These are phyloP conservation scores for Glareola pratincola DNA, from an alignment of 2,113 vertebrate genomes.

Conservation along the genomic window DNA sequence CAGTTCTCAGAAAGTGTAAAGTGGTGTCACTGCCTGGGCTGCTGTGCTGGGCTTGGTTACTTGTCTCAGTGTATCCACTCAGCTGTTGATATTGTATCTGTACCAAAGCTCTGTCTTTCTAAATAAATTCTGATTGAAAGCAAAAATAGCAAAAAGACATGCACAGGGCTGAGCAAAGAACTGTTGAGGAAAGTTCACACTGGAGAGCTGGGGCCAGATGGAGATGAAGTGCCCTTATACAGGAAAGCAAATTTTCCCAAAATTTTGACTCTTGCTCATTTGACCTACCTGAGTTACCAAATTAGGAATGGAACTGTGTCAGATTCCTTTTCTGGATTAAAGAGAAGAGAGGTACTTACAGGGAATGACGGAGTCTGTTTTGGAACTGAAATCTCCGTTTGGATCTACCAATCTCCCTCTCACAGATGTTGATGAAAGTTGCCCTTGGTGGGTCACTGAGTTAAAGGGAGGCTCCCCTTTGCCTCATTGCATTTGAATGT, in stretches of 20 bases:
- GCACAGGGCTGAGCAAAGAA: not conserved
- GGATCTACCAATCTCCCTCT: not conserved
- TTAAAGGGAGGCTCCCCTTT: slow-evolving; percentile 5
- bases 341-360: not conserved
- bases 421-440: not conserved
- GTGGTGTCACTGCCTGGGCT: not conserved
- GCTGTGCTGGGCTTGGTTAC: not conserved
- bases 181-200: not conserved
- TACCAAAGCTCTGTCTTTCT: not conserved
- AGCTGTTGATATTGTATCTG: not conserved
- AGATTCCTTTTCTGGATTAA: not conserved
- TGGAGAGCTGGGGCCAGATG: not conserved
- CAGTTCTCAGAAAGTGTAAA: not conserved
- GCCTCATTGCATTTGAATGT: not conserved
- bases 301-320: not conserved
- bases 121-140: not conserved
- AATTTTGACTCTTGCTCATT: not conserved
- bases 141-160: not conserved
- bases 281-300: not conserved
- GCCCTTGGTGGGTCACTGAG: not conserved
- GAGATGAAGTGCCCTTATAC: not conserved
- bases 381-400: not conserved
- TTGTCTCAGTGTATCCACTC: not conserved
- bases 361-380: not conserved
- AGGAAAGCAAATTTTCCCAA: not conserved